Evolutionary conservation across 2,888 invertebrate genomes (phyloP), one percentile per base, ranked within the genome.

Genomic region (Augiades crinisus): DNA sequence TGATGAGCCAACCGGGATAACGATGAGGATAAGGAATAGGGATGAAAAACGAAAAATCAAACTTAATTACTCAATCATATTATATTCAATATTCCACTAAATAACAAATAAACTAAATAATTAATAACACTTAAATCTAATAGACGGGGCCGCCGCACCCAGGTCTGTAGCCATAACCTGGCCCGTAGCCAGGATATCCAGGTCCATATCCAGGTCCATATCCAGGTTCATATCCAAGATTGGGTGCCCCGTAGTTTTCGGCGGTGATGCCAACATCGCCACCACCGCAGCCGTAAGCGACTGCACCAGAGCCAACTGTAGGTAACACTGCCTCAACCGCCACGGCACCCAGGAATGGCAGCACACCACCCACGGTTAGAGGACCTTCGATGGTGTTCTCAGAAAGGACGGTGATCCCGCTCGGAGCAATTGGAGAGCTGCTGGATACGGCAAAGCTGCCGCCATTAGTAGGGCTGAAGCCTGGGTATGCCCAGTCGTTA

Each of bases 261-360:
- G 57, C 64, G 6, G 68, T 58, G 46, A 72, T 72, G 2, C 68
- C 72, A 1, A 68, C 63, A 5, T 57, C 63, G 0, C 76, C 75
- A 50, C 65, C 63, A 1, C 80, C 79, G 27, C 78, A 78, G 7
- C 72, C 67, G 44, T 80, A 78, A 0, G 68, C 57, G 5, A 78
- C 65, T 0, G 63, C 61, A 16, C 75, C 76, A 40, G 63, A 54
- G 1, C 81, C 80, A 17, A 58, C 64, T 7, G 76, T 71, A 1
- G 75, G 74, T 27, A 80, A 54, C 5, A 57, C 59, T 1, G 78
- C 78, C 27, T 73, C 70, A 33, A 81, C 53, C 2, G 57, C 71
- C 0, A 74, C 77, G 3, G 78, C 68, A 3, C 76, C 75, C 0
- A 75, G 54, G 61, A 81, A 76, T 1, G 78, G 81, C 14, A 81